Percentiles rank a stretch among this genome's conserved stretches.
Evolutionary conservation across 1,140 invertebrate genomes (phyloP).

Genomic region (Batillaria attramentaria): DNA sequence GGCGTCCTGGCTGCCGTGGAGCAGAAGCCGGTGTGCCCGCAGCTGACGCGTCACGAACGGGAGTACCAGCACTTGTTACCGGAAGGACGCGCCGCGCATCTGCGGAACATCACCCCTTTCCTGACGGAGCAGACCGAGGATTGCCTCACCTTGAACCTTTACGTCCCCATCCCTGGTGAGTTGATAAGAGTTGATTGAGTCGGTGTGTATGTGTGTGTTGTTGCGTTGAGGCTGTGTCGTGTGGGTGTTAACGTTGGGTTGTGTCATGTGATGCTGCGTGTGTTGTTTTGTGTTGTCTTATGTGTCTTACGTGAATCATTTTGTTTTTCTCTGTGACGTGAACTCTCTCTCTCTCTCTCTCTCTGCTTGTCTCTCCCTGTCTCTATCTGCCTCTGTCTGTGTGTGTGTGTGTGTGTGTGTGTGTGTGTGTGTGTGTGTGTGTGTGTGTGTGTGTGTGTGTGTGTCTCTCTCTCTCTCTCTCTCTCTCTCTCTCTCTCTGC

Average conservation of each 20-base stretch:
- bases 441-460: constrained; percentile 28
- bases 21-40: constrained; percentile 84
- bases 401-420: not conserved
- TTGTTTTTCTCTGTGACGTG: too few species aligned
- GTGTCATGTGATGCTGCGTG: too few species aligned
- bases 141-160: constrained; percentile 97
- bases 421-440: constrained; percentile 9
- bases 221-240: too few species aligned
- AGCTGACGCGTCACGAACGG: constrained; percentile 83
- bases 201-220: too few species aligned
- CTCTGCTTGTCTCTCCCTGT: not conserved
- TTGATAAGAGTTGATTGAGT: too few species aligned
- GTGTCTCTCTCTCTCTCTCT: constrained; percentile 26
- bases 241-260: too few species aligned
- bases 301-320: too few species aligned
- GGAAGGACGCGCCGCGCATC: constrained; percentile 86
- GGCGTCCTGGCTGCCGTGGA: constrained; percentile 86
- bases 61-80: constrained; percentile 79
- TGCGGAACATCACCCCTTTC: constrained; percentile 88
- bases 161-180: constrained; percentile 94
- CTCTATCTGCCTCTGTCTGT: not conserved
- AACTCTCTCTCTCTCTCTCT: too few species aligned
- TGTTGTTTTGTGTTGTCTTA: too few species aligned
- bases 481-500: too few species aligned
- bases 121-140: constrained; percentile 94